phyloP scores from a whole-genome alignment of 2,888 invertebrate genomes.

The Eupsilia transversa region DNA sequence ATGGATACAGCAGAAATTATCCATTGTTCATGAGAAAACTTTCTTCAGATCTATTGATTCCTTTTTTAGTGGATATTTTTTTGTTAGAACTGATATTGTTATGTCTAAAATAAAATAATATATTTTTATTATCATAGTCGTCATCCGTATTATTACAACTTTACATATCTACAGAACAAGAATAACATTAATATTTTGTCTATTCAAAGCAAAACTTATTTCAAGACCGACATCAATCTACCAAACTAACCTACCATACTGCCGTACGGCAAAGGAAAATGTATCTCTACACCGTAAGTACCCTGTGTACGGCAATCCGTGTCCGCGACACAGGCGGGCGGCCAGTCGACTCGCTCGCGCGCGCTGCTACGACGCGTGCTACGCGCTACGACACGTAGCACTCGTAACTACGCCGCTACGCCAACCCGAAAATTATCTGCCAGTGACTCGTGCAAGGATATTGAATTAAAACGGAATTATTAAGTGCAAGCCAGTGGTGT shows the following conservation, averaged over 20 bases:
- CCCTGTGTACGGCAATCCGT: constrained; percentile 82
- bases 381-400: constrained; percentile 82
- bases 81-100: neutral
- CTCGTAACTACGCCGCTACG: constrained; percentile 80
- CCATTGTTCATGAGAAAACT: neutral
- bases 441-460: constrained; percentile 77
- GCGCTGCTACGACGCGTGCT: constrained; percentile 84
- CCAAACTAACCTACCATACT: constrained; percentile 54
- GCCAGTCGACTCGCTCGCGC: constrained; percentile 84
- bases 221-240: neutral
- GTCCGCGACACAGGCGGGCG: constrained; percentile 80
- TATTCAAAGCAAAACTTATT: neutral
- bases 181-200: neutral
- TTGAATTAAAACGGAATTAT: constrained; percentile 72
- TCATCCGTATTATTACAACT: neutral
- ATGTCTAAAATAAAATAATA: neutral
- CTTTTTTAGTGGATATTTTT: neutral
- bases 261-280: constrained; percentile 60
- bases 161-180: neutral
- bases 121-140: neutral
- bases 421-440: constrained; percentile 70
- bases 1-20: neutral
- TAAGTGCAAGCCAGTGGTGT: constrained; percentile 73
- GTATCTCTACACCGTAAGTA: constrained; percentile 70
- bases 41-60: neutral